Evolutionary conservation across 1,140 invertebrate genomes (phyloP).

Genomic region (Nixonia krombeini): DNA sequence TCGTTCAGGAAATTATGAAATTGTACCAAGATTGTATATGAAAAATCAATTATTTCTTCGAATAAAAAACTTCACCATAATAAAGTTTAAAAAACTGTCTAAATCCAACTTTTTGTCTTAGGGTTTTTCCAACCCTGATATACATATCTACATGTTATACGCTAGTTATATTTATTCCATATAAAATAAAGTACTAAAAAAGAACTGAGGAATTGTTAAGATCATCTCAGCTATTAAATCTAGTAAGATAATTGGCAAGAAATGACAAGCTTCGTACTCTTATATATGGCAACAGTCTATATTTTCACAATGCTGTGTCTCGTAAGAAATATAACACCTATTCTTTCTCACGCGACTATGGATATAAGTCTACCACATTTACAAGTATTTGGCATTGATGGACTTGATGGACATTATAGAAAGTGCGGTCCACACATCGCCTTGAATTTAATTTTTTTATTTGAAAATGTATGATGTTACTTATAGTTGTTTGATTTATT

Average conservation of each 20-base stretch:
- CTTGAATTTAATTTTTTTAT: no score
- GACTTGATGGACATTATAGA: constrained; percentile 13
- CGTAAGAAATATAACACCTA: neutral
- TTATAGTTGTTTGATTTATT: no score
- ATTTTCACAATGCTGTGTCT: constrained; percentile 1
- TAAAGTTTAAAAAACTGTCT: no score
- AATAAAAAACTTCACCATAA: no score
- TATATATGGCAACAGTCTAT: constrained; percentile 40
- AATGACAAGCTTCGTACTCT: constrained; percentile 43
- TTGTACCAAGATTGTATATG: constrained; percentile 2
- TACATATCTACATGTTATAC: no score
- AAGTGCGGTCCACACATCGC: no score
- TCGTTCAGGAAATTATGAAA: neutral
- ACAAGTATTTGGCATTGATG: constrained; percentile 38
- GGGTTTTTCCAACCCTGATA: no score
- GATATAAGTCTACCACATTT: constrained; percentile 11
- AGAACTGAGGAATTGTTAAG: constrained; percentile 5
- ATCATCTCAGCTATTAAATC: constrained; percentile 38
- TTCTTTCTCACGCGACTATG: neutral
- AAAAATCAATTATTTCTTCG: neutral
- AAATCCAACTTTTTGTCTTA: no score
- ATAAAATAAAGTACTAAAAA: no score
- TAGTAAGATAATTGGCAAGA: constrained; percentile 34
- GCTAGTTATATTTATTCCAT: no score
- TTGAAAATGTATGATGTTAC: no score